These are phyloP conservation scores for Varecia variegata DNA, from an alignment of 2,797 vertebrate genomes.

Conservation along the genomic window DNA sequence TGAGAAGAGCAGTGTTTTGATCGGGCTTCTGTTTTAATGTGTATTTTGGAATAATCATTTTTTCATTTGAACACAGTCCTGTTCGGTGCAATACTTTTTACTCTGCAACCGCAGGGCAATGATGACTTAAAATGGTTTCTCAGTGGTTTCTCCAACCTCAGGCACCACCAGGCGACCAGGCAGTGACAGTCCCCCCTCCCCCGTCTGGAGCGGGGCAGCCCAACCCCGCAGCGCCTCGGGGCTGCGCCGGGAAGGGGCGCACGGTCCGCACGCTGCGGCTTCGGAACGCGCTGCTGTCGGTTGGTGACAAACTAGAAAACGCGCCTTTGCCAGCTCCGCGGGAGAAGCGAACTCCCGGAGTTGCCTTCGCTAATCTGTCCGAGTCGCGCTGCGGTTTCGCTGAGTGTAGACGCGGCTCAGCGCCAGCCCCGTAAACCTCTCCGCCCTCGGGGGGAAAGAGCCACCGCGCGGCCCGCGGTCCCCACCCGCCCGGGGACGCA, in stretches of 20 bases:
- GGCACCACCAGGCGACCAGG: background rate
- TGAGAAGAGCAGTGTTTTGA: background rate
- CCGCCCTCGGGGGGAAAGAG: background rate
- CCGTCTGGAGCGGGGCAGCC: background rate
- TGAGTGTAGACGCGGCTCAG: background rate
- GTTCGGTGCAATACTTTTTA: background rate
- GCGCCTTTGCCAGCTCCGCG: background rate
- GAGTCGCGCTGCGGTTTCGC: constrained; percentile 25
- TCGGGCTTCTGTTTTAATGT: background rate
- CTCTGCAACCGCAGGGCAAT: background rate
- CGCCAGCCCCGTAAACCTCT: background rate
- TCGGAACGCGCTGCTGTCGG: background rate
- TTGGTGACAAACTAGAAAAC: background rate
- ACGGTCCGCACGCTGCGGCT: background rate
- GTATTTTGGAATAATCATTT: background rate
- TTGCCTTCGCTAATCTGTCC: background rate
- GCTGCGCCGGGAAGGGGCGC: background rate
- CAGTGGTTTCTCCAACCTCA: background rate
- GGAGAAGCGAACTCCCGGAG: constrained; percentile 36
- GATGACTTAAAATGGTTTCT: background rate
- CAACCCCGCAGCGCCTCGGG: background rate
- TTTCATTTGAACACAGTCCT: background rate
- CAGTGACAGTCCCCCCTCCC: background rate
- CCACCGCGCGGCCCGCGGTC: background rate
- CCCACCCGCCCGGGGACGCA: background rate